Conservation (phyloP, 2,888 invertebrate species). For the Gibbula magus region DNA sequence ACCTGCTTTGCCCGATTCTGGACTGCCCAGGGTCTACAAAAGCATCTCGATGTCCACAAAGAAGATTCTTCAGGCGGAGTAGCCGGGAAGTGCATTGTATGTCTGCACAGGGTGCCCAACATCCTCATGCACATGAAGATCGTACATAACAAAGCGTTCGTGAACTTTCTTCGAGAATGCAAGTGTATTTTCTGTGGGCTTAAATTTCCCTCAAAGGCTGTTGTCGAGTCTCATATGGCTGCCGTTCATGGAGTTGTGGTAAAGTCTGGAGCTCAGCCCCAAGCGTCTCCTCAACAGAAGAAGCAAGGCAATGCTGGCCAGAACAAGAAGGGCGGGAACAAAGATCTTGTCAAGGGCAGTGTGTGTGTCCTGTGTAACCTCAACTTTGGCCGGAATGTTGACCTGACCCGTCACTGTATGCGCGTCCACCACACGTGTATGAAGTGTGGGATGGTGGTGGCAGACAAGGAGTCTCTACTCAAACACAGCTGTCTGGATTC, state of each 20-base stretch:
- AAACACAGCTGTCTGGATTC: conserved; percentile 61
- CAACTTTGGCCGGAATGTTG: conserved; percentile 66
- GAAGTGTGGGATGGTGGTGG: conserved; percentile 69
- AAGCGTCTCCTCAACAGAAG: background rate
- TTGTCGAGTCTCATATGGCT: conserved; percentile 65
- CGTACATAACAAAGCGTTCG: conserved; percentile 92
- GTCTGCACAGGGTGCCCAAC: conserved; percentile 78
- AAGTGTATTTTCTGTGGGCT: conserved; percentile 66
- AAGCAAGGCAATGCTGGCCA: background rate
- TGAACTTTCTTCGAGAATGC: conserved; percentile 74
- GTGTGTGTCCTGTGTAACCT: conserved; percentile 68
- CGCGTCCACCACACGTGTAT: conserved; percentile 65
- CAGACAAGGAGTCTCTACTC: conserved; percentile 52
- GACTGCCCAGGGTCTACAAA: conserved; percentile 95
- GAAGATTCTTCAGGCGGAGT: conserved; percentile 39
- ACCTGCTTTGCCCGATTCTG: conserved; percentile 97
- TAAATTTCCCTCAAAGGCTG: conserved; percentile 51
- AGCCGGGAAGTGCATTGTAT: conserved; percentile 52
- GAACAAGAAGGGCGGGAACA: background rate
- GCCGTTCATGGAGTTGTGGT: conserved; percentile 62
- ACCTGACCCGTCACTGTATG: conserved; percentile 66
- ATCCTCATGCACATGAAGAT: conserved; percentile 92
- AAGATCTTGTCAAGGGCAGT: conserved; percentile 52
- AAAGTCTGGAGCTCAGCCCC: conserved; percentile 36
- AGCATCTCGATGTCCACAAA: conserved; percentile 79